phyloP scores from a whole-genome alignment of 1,140 invertebrate species.

The Drosophila sulfurigaster region DNA sequence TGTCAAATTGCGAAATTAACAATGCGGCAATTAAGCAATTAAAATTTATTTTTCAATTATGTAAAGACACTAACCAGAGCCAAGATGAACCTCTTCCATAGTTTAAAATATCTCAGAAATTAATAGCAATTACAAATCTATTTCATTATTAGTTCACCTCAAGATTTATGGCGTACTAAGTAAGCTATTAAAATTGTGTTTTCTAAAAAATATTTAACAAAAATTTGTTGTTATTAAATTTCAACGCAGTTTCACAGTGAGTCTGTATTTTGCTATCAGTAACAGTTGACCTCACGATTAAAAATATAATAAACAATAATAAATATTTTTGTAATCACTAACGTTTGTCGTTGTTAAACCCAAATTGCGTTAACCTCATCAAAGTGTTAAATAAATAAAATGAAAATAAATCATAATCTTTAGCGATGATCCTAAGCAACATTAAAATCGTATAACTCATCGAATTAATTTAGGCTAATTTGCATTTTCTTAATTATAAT shows the following conservation, averaged over 20 bases:
- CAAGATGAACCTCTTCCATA: too few relatives aligned
- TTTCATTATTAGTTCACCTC: too few relatives aligned
- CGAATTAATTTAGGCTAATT: neutral
- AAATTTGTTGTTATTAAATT: neutral
- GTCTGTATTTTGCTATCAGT: neutral
- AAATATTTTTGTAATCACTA: neutral
- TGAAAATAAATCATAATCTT: too few relatives aligned
- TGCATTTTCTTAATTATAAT: neutral
- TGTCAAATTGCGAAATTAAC: constrained; percentile 1
- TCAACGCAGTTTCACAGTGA: neutral
- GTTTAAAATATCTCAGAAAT: too few relatives aligned
- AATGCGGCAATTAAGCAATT: constrained; percentile 7
- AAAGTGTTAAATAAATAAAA: neutral
- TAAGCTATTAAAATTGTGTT: neutral
- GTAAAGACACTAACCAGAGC: too few relatives aligned
- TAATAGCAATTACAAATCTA: too few relatives aligned
- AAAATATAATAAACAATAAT: neutral
- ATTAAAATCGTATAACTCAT: neutral
- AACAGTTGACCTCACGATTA: neutral
- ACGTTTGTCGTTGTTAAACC: neutral
- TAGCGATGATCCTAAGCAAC: too few relatives aligned
- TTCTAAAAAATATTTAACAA: neutral
- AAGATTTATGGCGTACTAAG: neutral
- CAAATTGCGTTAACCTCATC: neutral
- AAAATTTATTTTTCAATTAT: constrained; percentile 7